Percentiles rank a stretch among this genome's conserved stretches.
These are phyloP conservation scores for Eospalax fontanierii DNA, from an alignment of 2,797 vertebrate genomes.

Conservation along the genomic window DNA sequence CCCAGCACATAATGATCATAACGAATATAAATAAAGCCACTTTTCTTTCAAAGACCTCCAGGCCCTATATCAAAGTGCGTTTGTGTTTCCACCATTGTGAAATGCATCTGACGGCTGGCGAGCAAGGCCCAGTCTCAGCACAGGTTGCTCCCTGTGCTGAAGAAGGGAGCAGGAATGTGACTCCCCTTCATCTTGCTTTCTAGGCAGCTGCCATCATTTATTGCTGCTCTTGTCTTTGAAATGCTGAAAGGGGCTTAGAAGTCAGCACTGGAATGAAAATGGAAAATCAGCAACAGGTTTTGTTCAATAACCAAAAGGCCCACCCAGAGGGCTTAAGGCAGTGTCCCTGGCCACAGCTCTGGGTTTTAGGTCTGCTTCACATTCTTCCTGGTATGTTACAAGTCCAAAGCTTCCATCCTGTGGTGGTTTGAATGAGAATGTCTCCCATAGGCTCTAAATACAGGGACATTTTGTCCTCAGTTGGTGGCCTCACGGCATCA, in stretches of 20 bases:
- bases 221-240: constrained; percentile 49
- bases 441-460: no score
- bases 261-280: constrained; percentile 42
- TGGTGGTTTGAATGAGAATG: no score
- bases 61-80: constrained; percentile 66
- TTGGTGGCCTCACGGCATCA: no score
- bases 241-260: constrained; percentile 48
- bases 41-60: constrained; percentile 79
- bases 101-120: constrained; percentile 39
- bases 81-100: constrained; percentile 63
- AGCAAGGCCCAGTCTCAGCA: not conserved
- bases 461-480: no score
- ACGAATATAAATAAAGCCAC: constrained; percentile 80
- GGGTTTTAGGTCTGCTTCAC: not conserved
- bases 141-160: not conserved
- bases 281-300: constrained; percentile 52
- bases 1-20: constrained; percentile 82
- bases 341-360: not conserved
- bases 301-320: constrained; percentile 56
- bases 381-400: not conserved
- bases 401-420: not conserved
- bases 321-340: not conserved
- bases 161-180: not conserved
- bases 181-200: not conserved
- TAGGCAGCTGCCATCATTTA: not conserved